Conservation (phyloP, 2,797 vertebrate genomes). For the Peromyscus eremicus region DNA sequence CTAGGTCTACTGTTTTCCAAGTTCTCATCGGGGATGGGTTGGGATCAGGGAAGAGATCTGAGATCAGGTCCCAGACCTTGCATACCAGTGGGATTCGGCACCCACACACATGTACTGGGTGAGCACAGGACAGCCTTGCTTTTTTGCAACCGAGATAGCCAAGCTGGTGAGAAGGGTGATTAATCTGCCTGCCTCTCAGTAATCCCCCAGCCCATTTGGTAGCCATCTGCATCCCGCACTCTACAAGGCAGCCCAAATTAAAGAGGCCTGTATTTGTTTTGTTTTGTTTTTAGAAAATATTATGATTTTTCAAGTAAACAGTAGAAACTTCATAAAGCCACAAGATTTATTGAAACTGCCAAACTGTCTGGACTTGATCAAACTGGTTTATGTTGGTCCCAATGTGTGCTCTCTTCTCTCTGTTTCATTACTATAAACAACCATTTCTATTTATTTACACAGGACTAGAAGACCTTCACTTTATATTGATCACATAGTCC, state of each 20-base stretch:
- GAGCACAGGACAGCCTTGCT: background rate
- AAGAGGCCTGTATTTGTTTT: conserved; percentile 65
- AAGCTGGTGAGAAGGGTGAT: conserved; percentile 53
- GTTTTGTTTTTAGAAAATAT: conserved; percentile 68
- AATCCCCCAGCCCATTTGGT: conserved; percentile 66
- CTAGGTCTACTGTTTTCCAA: background rate
- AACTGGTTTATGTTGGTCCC: conserved; percentile 51
- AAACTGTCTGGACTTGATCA: conserved; percentile 75
- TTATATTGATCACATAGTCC: conserved; percentile 7
- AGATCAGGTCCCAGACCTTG: background rate
- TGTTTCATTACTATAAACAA: conserved; percentile 56
- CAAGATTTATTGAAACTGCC: conserved; percentile 69
- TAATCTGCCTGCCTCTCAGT: conserved; percentile 44
- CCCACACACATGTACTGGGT: conserved; percentile 1
- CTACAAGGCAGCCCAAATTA: conserved; percentile 56
- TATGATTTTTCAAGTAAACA: conserved; percentile 79
- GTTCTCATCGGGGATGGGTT: background rate
- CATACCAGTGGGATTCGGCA: background rate
- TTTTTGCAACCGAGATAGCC: background rate
- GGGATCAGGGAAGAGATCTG: background rate
- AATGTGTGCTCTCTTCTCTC: background rate
- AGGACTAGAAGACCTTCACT: conserved; percentile 20
- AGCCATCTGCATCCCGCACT: conserved; percentile 63
- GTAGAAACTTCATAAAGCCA: conserved; percentile 72
- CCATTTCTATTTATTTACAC: conserved; percentile 70